Percentiles rank a stretch among this genome's conserved stretches.
Evolutionary conservation across 2,113 vertebrate species (phyloP).

Genomic region (Psilopsiagon aurifrons): DNA sequence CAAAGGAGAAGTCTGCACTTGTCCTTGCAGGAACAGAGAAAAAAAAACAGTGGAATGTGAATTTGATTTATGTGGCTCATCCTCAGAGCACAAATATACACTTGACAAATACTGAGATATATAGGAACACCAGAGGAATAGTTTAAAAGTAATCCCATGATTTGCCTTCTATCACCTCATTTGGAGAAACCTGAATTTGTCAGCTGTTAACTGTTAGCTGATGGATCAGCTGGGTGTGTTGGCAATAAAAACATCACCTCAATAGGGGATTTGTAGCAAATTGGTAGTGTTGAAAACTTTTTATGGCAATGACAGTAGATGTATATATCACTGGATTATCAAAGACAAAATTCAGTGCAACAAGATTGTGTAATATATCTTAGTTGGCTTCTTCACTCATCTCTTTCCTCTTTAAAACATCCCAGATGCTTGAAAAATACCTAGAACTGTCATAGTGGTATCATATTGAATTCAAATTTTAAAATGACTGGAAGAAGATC

Average conservation of each 20-base stretch:
- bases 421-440: background rate
- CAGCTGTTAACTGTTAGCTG: background rate
- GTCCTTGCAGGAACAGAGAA: background rate
- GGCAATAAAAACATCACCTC: background rate
- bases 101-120: background rate
- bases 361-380: background rate
- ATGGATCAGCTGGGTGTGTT: background rate
- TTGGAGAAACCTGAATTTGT: background rate
- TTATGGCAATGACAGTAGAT: background rate
- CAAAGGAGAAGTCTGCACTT: background rate
- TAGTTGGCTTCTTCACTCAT: background rate
- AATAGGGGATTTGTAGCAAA: background rate
- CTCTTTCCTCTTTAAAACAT: background rate
- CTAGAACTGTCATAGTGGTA: background rate
- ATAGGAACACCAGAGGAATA: background rate
- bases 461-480: background rate
- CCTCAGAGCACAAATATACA: background rate
- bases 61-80: background rate
- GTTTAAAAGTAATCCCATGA: background rate
- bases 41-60: background rate
- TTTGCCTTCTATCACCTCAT: background rate
- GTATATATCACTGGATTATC: background rate
- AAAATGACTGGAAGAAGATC: background rate
- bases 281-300: background rate
- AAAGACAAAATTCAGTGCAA: background rate